Conservation (phyloP, 1,140 invertebrate species). For the Chironomus tepperi region DNA sequence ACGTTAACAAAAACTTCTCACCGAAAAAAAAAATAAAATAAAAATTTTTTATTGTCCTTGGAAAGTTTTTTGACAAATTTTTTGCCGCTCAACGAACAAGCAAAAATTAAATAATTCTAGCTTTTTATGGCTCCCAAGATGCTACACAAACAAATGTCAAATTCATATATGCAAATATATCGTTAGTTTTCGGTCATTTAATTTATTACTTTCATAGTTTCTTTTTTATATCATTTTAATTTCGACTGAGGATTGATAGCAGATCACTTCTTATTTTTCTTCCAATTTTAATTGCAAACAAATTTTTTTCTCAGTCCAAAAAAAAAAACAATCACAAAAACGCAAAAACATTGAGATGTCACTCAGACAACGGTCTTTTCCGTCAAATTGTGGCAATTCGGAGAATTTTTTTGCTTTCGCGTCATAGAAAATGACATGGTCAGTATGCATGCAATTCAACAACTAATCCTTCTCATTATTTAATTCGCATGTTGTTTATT, state of each 20-base stretch:
- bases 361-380: no score
- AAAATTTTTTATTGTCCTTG: background rate
- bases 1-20: no score
- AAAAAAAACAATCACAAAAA: no score
- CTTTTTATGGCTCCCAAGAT: background rate
- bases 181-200: background rate
- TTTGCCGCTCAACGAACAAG: background rate
- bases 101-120: conserved; percentile 9
- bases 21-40: no score
- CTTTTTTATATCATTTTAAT: no score
- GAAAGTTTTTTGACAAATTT: background rate
- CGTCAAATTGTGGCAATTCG: no score
- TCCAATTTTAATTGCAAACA: conserved; percentile 2
- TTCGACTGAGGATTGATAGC: background rate
- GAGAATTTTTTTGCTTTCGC: background rate
- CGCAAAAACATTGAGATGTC: no score
- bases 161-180: conserved; percentile 14
- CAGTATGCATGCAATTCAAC: background rate
- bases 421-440: background rate
- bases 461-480: background rate
- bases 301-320: no score
- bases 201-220: no score
- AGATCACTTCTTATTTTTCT: background rate
- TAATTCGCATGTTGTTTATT: background rate
- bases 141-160: background rate